Evolutionary conservation across 2,888 invertebrate genomes (phyloP).

Genomic region (Pardosa pseudoannulata): DNA sequence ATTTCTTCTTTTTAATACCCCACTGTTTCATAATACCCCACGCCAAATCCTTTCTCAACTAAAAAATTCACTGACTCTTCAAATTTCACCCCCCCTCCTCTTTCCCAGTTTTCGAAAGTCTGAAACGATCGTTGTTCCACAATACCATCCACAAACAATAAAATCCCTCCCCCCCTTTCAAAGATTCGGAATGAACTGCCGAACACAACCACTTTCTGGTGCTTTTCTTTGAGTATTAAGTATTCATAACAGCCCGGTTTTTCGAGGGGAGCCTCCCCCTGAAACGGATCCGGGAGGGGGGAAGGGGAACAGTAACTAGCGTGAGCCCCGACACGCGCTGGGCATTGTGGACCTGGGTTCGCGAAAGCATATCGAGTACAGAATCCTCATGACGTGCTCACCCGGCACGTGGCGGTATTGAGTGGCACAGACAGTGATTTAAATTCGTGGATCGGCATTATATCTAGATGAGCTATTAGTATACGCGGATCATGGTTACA

Average conservation of each 20-base stretch:
- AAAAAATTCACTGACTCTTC: neutral
- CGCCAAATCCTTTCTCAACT: no score
- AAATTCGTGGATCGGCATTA: neutral
- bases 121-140: neutral
- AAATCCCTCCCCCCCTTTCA: neutral
- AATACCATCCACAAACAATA: neutral
- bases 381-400: conserved; percentile 32
- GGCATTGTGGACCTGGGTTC: conserved; percentile 29
- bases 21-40: no score
- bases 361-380: neutral
- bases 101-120: neutral
- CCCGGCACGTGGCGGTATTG: conserved; percentile 13
- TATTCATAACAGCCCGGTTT: conserved; percentile 40
- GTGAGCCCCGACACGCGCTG: conserved; percentile 38
- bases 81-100: neutral
- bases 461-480: neutral
- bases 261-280: neutral
- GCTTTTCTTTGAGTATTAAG: conserved; percentile 31
- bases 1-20: no score
- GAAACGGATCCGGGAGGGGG: neutral
- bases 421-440: conserved; percentile 10
- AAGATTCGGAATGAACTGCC: neutral
- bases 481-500: no score
- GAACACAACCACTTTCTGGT: conserved; percentile 43
- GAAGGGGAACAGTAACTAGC: conserved; percentile 25